Percentiles rank a stretch among this genome's conserved stretches.
Evolutionary conservation across 2,113 vertebrate species (phyloP).

Genomic region (Aptenodytes patagonicus): DNA sequence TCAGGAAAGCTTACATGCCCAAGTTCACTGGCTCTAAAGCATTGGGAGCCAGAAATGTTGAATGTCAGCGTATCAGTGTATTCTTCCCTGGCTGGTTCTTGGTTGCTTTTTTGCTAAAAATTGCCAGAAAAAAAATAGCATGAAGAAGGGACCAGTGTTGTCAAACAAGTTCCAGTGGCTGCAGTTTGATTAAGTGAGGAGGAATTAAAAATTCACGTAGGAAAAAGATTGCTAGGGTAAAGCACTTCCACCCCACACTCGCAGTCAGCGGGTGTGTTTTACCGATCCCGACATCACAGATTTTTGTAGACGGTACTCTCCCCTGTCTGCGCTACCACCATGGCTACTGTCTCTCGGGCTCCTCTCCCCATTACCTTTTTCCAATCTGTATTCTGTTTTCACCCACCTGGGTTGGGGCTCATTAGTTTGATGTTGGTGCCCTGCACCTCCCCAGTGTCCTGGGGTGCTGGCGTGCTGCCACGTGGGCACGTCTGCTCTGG

Average conservation of each 20-base stretch:
- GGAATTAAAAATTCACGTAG: not conserved
- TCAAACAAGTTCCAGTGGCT: not conserved
- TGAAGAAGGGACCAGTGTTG: not conserved
- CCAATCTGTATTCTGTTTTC: not conserved
- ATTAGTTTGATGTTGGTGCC: not conserved
- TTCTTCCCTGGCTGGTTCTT: not conserved
- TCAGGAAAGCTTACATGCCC: not conserved
- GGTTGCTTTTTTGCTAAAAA: not conserved
- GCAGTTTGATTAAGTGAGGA: not conserved
- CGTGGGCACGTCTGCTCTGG: not conserved
- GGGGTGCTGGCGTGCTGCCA: not conserved
- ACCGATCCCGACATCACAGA: fast-evolving
- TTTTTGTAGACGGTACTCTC: not conserved
- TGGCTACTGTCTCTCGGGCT: too few relatives aligned
- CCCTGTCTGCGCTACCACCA: fast-evolving
- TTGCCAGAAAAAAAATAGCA: not conserved
- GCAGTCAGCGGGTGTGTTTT: too few relatives aligned
- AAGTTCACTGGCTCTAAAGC: not conserved
- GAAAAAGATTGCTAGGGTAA: not conserved
- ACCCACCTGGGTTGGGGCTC: fast-evolving
- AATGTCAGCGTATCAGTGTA: fast-evolving
- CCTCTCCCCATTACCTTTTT: not conserved
- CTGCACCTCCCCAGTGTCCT: not conserved
- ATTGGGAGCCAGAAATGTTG: not conserved
- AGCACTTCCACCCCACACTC: not conserved